Base-by-base conservation (phyloP, 2,888 invertebrate species). In the Drosophila aldrichi region DNA sequence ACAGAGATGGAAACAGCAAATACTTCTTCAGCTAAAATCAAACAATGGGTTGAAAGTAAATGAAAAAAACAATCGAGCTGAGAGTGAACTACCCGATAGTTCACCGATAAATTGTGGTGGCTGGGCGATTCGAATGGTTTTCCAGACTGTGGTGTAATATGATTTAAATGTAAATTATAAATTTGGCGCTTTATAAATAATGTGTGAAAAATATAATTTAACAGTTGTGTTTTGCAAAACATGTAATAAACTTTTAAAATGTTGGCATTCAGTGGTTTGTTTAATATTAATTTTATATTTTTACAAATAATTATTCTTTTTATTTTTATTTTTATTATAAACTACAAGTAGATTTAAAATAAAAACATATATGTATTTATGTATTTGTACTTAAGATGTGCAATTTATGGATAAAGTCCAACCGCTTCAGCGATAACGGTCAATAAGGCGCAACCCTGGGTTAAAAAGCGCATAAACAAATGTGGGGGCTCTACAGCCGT, bases 381-480 rank as follows among this genome's bases (percentile, higher is more conserved):
- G n/a, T n/a, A 29, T 57, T 48, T 22, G 18, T 48, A 48, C 7
- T 49, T 40, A 41, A 25, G 14, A 34, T 49, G 4, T 40, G 20
- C 7, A 49, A 70, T 65, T 77, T 56, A 66, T 62, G 74, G 40
- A 16, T 10, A 58, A 55, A 36, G 49, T 14, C 46, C 49, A 68
- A 79, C 48, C 52, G 74, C 36, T 54, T 63, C 52, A 64, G 44
- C 72, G 55, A 52, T 67, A 67, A 78, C 41, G 68, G 55, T 54
- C 63, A 75, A 75, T 69, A 69, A 72, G 74, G 32, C 56, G 49
- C 57, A 75, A 65, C 85, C 85, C 76, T 81, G 77, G 79, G 74
- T 77, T 76, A 79, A 84, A 81, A 74, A 60, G 77, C 74, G 69
- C 70, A 82, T 85, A 77, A 85, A 79, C 72, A 74, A 74, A 57